Evolutionary conservation across 2,113 vertebrate genomes (phyloP).

Genomic region (Phoenicopterus ruber): DNA sequence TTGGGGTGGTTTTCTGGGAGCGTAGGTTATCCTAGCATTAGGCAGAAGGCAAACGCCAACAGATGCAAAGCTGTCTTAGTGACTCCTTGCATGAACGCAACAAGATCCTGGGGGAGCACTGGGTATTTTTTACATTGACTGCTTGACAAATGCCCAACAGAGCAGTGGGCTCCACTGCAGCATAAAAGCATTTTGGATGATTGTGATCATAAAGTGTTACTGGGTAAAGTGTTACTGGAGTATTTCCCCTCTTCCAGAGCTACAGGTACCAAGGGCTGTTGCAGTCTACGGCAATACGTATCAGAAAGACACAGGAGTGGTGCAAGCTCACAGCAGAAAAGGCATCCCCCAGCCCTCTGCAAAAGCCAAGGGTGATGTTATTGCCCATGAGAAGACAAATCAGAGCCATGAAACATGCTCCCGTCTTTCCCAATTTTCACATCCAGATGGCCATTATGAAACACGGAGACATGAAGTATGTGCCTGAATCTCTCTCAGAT

Average conservation of each 20-base stretch:
- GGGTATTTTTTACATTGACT: neutral
- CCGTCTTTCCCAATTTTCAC: neutral
- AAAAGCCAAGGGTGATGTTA: neutral
- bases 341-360: neutral
- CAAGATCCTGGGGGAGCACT: neutral
- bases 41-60: neutral
- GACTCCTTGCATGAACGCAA: neutral
- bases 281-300: neutral
- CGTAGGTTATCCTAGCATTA: neutral
- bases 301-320: neutral
- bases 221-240: neutral
- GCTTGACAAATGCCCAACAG: neutral
- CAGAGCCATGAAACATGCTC: neutral
- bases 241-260: neutral
- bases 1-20: rapidly evolving
- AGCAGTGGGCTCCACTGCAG: neutral
- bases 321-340: neutral
- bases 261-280: neutral
- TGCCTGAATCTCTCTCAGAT: neutral
- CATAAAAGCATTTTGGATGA: neutral
- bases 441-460: neutral
- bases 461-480: neutral
- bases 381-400: neutral
- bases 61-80: neutral
- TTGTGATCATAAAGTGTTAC: neutral